Evolutionary conservation across 1,140 invertebrate genomes (phyloP).

Genomic region (Nephotettix cincticeps): DNA sequence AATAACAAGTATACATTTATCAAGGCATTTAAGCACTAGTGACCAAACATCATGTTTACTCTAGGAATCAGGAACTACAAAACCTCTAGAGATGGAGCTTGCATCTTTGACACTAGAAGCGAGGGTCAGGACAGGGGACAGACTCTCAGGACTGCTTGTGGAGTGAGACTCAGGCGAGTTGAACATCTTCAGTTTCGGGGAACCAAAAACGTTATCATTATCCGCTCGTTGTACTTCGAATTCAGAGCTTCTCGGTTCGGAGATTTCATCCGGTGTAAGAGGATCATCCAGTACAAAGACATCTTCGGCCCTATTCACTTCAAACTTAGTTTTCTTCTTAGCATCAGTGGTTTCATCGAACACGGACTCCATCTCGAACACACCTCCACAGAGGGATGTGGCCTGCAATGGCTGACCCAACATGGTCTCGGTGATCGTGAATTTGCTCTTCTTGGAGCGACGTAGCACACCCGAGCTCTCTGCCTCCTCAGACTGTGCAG

Average conservation of each 20-base stretch:
- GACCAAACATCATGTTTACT: background rate
- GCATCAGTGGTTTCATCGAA: background rate
- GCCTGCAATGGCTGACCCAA: background rate
- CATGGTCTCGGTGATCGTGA: too few relatives aligned
- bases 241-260: background rate
- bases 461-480: constrained; percentile 49
- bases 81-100: constrained; percentile 46
- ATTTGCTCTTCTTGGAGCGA: background rate
- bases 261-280: too few relatives aligned
- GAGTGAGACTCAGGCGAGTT: constrained; percentile 21
- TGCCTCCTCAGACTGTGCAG: constrained; percentile 46
- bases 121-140: constrained; percentile 47
- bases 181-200: constrained; percentile 24
- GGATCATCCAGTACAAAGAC: background rate
- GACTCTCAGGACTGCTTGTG: constrained; percentile 27
- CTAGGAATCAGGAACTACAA: constrained; percentile 40
- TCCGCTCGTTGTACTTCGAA: background rate
- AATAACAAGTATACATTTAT: background rate
- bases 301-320: background rate
- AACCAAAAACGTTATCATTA: constrained; percentile 36
- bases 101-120: constrained; percentile 48
- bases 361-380: constrained; percentile 21
- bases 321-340: background rate
- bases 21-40: background rate
- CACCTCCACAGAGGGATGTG: background rate